Percentiles rank a stretch among this genome's conserved stretches.
phyloP scores from a whole-genome alignment of 2,797 vertebrate species.

The Eremophila alpestris region DNA sequence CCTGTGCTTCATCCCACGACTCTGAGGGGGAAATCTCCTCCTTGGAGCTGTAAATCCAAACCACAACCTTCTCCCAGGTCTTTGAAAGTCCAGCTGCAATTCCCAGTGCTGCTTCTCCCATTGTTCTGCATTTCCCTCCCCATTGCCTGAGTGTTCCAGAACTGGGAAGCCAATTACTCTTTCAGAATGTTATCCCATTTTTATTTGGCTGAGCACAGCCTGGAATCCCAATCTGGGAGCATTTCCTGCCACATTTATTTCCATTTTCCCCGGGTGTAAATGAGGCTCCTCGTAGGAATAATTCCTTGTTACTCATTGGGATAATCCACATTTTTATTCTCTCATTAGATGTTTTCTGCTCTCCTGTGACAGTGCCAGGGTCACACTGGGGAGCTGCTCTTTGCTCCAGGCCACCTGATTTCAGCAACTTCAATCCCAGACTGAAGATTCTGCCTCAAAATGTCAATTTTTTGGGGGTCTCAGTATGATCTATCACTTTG shows the following conservation, averaged over 20 bases:
- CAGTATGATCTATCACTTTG: too few species aligned
- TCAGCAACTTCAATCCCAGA: neutral
- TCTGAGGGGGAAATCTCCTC: neutral
- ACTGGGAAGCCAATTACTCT: neutral
- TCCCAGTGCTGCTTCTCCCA: neutral
- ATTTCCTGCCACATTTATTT: neutral
- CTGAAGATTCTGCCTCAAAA: neutral
- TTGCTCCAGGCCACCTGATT: neutral
- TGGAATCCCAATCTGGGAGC: neutral
- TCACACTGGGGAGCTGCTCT: neutral
- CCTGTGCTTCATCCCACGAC: neutral
- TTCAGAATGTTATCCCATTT: constrained; percentile 19
- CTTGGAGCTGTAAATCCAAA: neutral
- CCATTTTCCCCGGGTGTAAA: neutral
- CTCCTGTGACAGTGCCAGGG: neutral
- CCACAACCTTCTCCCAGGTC: neutral
- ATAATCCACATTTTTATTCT: neutral
- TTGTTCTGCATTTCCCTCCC: neutral
- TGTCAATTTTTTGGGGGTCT: neutral
- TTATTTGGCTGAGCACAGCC: neutral
- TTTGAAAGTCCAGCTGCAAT: neutral
- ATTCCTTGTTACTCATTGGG: neutral
- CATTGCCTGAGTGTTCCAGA: accelerated
- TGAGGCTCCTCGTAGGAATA: neutral
- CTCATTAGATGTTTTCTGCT: neutral